These are phyloP conservation scores for Drosophila chauvacae DNA, from an alignment of 1,140 invertebrate genomes.

Conservation along the genomic window DNA sequence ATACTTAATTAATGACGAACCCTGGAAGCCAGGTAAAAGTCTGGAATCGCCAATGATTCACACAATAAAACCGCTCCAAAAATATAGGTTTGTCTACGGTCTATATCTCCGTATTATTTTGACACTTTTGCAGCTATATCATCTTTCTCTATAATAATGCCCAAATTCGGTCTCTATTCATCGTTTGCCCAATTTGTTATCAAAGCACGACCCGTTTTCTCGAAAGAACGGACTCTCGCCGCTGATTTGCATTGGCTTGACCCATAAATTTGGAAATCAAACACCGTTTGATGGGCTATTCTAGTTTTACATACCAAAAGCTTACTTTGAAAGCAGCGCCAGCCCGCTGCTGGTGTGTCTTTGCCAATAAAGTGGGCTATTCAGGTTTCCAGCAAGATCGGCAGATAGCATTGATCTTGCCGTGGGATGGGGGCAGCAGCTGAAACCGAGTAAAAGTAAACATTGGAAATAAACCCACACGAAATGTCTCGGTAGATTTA, in stretches of 20 bases:
- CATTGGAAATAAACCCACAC: constrained; percentile 36
- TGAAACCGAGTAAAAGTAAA: constrained; percentile 45
- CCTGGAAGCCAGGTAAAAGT: neutral
- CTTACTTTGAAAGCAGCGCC: constrained; percentile 35
- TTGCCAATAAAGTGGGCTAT: constrained; percentile 52
- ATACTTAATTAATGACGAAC: neutral
- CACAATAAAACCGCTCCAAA: constrained; percentile 2
- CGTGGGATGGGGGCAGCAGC: constrained; percentile 15
- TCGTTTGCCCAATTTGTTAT: constrained; percentile 57
- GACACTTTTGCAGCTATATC: constrained; percentile 14
- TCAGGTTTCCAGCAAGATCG: constrained; percentile 22
- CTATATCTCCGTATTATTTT: constrained; percentile 7
- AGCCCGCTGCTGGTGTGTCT: constrained; percentile 17
- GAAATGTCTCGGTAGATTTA: constrained; percentile 34
- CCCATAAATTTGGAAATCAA: constrained; percentile 74
- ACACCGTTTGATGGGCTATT: constrained; percentile 61
- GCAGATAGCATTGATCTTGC: constrained; percentile 39
- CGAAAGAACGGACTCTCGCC: constrained; percentile 41
- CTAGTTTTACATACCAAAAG: constrained; percentile 49
- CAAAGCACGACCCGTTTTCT: constrained; percentile 58
- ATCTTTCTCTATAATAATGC: constrained; percentile 20
- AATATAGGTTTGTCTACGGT: constrained; percentile 12
- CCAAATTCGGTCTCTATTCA: constrained; percentile 26
- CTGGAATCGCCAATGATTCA: constrained; percentile 14
- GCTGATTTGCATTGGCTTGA: constrained; percentile 67